Evolutionary conservation across 1,140 invertebrate genomes (phyloP).

Genomic region (Aphelinus certus): DNA sequence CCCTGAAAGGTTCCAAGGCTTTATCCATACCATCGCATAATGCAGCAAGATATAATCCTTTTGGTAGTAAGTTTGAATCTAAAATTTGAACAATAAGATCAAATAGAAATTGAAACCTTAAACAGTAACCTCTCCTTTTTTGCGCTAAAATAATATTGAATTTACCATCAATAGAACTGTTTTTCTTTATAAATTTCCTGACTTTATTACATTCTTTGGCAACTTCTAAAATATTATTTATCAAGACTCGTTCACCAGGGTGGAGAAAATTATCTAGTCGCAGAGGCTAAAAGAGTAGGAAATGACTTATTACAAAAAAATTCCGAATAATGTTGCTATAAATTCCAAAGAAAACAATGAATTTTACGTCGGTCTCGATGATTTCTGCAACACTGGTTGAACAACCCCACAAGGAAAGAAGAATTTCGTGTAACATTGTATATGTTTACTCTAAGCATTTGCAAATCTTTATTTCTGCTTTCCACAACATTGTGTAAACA

Average conservation of each 20-base stretch:
- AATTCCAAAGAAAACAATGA: background rate
- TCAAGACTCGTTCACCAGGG: conserved; percentile 57
- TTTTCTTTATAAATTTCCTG: conserved; percentile 55
- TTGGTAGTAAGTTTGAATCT: conserved; percentile 41
- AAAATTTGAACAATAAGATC: conserved; percentile 26
- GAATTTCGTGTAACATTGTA: conserved; percentile 61
- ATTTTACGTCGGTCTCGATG: conserved; percentile 56
- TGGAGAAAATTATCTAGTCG: conserved; percentile 59
- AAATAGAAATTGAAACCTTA: background rate
- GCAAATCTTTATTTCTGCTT: too few relatives aligned
- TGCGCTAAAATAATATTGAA: background rate
- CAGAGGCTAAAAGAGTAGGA: conserved; percentile 47
- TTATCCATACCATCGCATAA: conserved; percentile 70
- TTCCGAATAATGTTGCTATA: too few relatives aligned
- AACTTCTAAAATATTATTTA: conserved; percentile 56
- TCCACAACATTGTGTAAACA: too few relatives aligned
- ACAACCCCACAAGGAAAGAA: conserved; percentile 62
- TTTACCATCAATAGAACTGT: conserved; percentile 42
- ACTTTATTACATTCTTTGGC: conserved; percentile 57
- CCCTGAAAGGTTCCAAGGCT: conserved; percentile 68
- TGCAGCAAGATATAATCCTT: conserved; percentile 70
- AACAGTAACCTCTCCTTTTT: too few relatives aligned
- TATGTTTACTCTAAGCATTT: background rate
- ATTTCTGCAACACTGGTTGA: conserved; percentile 57
- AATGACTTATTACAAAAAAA: background rate